Evolutionary conservation across 1,140 invertebrate species (phyloP).

Genomic region (Drosophila carrolli): DNA sequence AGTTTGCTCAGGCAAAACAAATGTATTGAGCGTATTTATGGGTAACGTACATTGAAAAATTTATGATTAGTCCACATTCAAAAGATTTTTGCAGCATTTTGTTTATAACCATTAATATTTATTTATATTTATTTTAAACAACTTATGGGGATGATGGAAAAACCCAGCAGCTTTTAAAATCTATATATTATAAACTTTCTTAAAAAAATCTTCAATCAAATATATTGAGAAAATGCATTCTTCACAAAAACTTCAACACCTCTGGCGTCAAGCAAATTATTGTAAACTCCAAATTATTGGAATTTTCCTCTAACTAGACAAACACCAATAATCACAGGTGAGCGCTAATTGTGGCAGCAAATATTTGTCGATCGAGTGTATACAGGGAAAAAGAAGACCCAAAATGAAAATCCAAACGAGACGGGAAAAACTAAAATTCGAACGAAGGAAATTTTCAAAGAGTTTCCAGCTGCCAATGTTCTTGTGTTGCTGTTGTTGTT

Average conservation of each 20-base stretch:
- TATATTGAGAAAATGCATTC: background rate
- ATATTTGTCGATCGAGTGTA: slow-evolving; percentile 22
- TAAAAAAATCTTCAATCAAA: background rate
- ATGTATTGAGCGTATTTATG: background rate
- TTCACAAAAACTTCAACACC: background rate
- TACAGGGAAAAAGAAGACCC: background rate
- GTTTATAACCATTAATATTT: too few species aligned
- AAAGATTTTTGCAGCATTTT: too few species aligned
- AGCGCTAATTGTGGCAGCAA: slow-evolving; percentile 28
- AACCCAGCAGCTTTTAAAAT: too few species aligned
- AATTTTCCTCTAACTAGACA: slow-evolving; percentile 1
- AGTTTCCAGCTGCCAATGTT: slow-evolving; percentile 38
- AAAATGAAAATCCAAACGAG: slow-evolving; percentile 3
- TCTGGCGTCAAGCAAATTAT: background rate
- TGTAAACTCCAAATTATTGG: background rate
- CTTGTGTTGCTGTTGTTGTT: background rate
- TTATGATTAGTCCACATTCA: too few species aligned
- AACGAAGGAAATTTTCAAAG: slow-evolving; percentile 14
- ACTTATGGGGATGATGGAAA: too few species aligned
- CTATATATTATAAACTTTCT: too few species aligned
- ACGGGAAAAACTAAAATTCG: slow-evolving; percentile 11
- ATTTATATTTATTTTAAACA: too few species aligned
- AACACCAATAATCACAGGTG: slow-evolving; percentile 18
- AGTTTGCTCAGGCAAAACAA: too few species aligned
- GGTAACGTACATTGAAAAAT: background rate